Conservation (phyloP, 2,888 invertebrate genomes). For the Leucoptera coffeella region DNA sequence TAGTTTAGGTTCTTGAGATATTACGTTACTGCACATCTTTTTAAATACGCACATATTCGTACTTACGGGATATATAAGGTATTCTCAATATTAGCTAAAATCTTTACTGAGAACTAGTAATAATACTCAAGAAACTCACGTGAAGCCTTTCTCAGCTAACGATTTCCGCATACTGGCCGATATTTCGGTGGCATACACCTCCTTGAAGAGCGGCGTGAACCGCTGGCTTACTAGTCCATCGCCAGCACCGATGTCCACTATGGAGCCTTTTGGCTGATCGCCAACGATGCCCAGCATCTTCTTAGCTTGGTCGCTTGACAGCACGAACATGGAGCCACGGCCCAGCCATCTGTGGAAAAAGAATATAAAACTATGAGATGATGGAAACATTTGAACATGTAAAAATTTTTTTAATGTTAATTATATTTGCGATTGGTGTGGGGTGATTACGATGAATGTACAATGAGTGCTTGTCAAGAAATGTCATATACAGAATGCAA, state of each 20-base stretch:
- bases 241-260: slow-evolving; percentile 90
- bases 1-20: too few species aligned
- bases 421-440: too few species aligned
- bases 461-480: too few species aligned
- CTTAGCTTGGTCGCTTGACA: slow-evolving; percentile 77
- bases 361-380: too few species aligned
- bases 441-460: too few species aligned
- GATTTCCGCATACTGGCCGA: slow-evolving; percentile 83
- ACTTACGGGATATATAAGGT: too few species aligned
- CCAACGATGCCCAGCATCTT: slow-evolving; percentile 43
- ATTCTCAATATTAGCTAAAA: not conserved
- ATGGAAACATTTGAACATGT: too few species aligned
- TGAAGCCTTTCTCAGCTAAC: slow-evolving; percentile 69
- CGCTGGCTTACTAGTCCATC: slow-evolving; percentile 89
- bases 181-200: slow-evolving; percentile 85
- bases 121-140: slow-evolving; percentile 56
- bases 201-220: slow-evolving; percentile 66
- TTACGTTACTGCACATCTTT: too few species aligned
- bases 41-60: too few species aligned
- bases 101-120: not conserved
- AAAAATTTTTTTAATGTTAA: too few species aligned
- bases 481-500: too few species aligned
- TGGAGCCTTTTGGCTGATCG: slow-evolving; percentile 15
- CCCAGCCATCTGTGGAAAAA: slow-evolving; percentile 80
- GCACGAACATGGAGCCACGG: slow-evolving; percentile 95